Evolutionary conservation across 2,113 vertebrate genomes (phyloP).

Genomic region (Indri indri): DNA sequence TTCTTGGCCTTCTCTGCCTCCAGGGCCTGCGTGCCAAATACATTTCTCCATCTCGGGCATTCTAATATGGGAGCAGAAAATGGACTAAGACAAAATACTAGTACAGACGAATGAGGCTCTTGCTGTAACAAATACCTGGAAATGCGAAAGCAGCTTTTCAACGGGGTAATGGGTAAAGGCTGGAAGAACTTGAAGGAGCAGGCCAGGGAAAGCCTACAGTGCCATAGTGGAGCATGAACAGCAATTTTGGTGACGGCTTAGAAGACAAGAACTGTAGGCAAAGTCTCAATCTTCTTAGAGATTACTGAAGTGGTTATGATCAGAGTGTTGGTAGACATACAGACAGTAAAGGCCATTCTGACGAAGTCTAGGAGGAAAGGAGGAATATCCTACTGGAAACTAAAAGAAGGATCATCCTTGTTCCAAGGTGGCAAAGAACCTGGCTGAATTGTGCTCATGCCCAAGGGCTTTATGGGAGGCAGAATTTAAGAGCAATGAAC

Average conservation of each 20-base stretch:
- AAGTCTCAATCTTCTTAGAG: not conserved
- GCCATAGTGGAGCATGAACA: not conserved
- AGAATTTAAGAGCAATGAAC: not conserved
- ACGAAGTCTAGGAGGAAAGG: not conserved
- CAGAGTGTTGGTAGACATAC: not conserved
- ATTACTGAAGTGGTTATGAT: not conserved
- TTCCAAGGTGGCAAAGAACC: not conserved
- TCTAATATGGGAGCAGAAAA: not conserved
- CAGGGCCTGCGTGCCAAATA: not conserved
- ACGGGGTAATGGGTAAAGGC: no score
- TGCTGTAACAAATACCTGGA: not conserved
- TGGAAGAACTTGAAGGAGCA: not conserved
- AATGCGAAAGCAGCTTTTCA: not conserved
- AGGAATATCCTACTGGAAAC: not conserved
- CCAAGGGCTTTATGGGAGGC: not conserved
- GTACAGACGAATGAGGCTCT: not conserved
- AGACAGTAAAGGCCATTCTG: not conserved
- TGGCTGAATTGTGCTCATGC: not conserved
- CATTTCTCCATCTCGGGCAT: not conserved
- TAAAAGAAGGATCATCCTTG: not conserved
- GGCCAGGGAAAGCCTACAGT: not conserved
- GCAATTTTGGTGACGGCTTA: not conserved
- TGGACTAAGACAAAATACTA: not conserved
- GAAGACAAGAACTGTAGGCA: not conserved
- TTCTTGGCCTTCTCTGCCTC: not conserved